Conservation (phyloP, 2,888 invertebrate genomes). For the Rhodophaea formosa region DNA sequence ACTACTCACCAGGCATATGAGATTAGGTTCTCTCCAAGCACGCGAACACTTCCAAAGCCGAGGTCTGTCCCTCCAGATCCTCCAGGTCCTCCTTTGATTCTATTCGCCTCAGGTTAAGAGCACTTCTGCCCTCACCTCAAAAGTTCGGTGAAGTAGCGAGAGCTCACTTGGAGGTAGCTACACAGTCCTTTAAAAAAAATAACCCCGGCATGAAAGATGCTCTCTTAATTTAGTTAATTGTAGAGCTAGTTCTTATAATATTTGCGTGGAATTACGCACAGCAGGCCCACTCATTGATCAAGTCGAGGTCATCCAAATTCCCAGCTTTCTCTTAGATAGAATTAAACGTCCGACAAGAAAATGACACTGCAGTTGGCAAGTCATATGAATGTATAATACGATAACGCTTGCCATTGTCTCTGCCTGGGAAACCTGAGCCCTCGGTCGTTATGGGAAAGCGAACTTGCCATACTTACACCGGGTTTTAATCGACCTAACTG, state of each 20-base stretch:
- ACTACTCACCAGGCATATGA: too few species aligned
- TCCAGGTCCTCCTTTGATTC: too few species aligned
- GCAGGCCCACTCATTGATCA: neutral
- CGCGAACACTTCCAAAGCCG: too few species aligned
- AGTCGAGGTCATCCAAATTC: neutral
- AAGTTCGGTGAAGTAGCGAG: too few species aligned
- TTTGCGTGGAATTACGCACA: neutral
- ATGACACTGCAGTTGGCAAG: slow-evolving; percentile 16
- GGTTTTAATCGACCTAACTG: slow-evolving; percentile 28
- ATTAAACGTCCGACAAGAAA: slow-evolving; percentile 10
- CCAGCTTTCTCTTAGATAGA: slow-evolving; percentile 4
- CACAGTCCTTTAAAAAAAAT: too few species aligned
- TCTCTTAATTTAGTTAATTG: too few species aligned
- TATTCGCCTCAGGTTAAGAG: too few species aligned
- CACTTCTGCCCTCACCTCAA: too few species aligned
- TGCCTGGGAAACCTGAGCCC: slow-evolving; percentile 45
- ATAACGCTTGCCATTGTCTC: slow-evolving; percentile 45
- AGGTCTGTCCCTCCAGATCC: too few species aligned
- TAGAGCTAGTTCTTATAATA: neutral
- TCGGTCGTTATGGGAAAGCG: slow-evolving; percentile 43
- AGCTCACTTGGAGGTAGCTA: too few species aligned
- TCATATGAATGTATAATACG: slow-evolving; percentile 23
- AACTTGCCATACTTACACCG: slow-evolving; percentile 28
- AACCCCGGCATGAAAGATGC: too few species aligned
- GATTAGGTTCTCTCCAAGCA: too few species aligned